Evolutionary conservation across 2,888 invertebrate genomes (phyloP).

Genomic region (Synergus itoensis): DNA sequence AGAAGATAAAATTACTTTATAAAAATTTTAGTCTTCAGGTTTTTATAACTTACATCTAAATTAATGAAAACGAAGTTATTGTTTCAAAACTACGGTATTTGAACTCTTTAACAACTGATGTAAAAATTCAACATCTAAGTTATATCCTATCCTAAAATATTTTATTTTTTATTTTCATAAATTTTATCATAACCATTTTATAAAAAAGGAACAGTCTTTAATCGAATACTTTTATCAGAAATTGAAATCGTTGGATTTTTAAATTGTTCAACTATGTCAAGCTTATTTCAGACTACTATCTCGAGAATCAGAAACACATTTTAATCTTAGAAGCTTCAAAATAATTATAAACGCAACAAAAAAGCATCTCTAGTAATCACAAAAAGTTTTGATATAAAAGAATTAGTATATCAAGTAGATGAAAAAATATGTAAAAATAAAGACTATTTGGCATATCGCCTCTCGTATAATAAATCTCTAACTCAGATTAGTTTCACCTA

Average conservation of each 20-base stretch:
- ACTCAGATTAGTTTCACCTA: slow-evolving; percentile 5
- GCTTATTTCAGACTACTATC: not conserved
- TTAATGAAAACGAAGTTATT: not conserved
- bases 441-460: slow-evolving; percentile 2
- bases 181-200: not conserved
- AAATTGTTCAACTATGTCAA: not conserved
- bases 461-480: slow-evolving; percentile 1
- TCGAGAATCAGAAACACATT: not conserved
- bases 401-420: not conserved
- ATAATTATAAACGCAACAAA: not conserved
- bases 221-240: not conserved
- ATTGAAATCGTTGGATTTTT: not conserved
- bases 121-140: not conserved
- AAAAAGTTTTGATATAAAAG: not conserved
- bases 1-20: slow-evolving; percentile 30
- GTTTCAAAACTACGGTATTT: not conserved
- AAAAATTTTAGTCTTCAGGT: slow-evolving; percentile 22
- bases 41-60: not conserved
- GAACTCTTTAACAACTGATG: not conserved
- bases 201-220: not conserved
- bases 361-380: slow-evolving; percentile 17
- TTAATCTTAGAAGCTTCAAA: not conserved
- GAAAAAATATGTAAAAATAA: slow-evolving; percentile 17
- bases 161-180: too few relatives aligned
- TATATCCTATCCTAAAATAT: not conserved